Base-by-base conservation (phyloP, 2,797 vertebrate genomes). In the Emys orbicularis region DNA sequence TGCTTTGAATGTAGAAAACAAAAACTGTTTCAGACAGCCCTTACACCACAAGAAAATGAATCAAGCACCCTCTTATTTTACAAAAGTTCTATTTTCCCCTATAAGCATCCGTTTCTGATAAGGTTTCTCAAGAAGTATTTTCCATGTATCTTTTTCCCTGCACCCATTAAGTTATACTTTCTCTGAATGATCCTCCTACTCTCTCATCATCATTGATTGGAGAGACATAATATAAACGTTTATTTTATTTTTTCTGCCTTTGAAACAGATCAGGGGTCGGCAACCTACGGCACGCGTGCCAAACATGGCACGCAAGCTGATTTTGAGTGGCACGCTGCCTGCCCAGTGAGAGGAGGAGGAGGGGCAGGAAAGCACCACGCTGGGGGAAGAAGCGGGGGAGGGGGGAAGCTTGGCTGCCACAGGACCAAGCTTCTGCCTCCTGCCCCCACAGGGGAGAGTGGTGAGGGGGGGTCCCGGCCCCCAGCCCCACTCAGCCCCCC, bases 101-200 rank as follows among this genome's bases (percentile, higher is more conserved):
- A 9, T 83, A 90, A 96, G 90, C 79, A 94, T 6, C 85, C 59
- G 86, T 52, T 82, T 83, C 56, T 93, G 52, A 23, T 65, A 86
- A 83, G 59, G 23, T 34, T 83, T 74, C 94, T 87, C 57, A 88
- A 54, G 56, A 5, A 86, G 91, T 79, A 93, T 72, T 61, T 83
- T 94, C 29, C 82, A 90, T 56, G 79, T 94, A 93, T 95, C 44
- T 59, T 88, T 95, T 93, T 74, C 88, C 81, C 81, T 92, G 68
- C 34, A 91, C 53, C 57, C 41, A 56, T 83, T 59, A 87, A 95
- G 94, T 92, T 80, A 87, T 9, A 94, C 83, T 87, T n/a, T 56
- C 83, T 52, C 37, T 96, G 77, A 92, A 94, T 92, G 83, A 94
- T 85, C 80, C 90, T 93, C 79, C 87, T 52, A 86, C 52, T 68